phyloP scores from a whole-genome alignment of 2,888 invertebrate species.

The Thecophora atra region DNA sequence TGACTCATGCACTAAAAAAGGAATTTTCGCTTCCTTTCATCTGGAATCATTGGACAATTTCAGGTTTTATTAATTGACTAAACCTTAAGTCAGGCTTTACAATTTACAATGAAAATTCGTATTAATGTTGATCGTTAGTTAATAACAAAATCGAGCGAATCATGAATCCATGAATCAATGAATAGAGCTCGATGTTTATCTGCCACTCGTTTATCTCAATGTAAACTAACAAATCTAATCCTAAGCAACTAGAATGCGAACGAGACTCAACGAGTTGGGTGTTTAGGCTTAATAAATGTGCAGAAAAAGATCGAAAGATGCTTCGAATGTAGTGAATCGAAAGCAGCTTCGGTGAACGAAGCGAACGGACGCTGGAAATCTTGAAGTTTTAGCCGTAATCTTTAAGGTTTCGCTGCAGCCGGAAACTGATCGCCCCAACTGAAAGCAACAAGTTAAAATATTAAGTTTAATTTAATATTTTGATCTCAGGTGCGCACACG shows the following conservation, averaged over 20 bases:
- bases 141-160: too few species aligned
- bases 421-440: slow-evolving; percentile 17
- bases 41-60: too few species aligned
- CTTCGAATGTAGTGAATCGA: slow-evolving; percentile 45
- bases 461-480: slow-evolving; percentile 39
- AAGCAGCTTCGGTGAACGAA: slow-evolving; percentile 18
- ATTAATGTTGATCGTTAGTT: too few species aligned
- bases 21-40: too few species aligned
- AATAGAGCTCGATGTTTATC: neutral
- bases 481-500: slow-evolving; percentile 40
- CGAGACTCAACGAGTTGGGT: too few species aligned
- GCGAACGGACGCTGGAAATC: neutral
- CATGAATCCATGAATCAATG: too few species aligned
- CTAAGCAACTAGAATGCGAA: too few species aligned
- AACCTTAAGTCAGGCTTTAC: too few species aligned
- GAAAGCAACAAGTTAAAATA: slow-evolving; percentile 41
- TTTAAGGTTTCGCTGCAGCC: neutral
- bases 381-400: neutral
- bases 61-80: too few species aligned
- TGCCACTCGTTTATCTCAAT: neutral
- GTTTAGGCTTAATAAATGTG: slow-evolving; percentile 34
- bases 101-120: too few species aligned
- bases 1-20: too few species aligned
- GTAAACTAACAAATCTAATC: neutral
- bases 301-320: slow-evolving; percentile 41